phyloP scores from a whole-genome alignment of 2,113 vertebrate species.

The Heloderma charlesbogerti region DNA sequence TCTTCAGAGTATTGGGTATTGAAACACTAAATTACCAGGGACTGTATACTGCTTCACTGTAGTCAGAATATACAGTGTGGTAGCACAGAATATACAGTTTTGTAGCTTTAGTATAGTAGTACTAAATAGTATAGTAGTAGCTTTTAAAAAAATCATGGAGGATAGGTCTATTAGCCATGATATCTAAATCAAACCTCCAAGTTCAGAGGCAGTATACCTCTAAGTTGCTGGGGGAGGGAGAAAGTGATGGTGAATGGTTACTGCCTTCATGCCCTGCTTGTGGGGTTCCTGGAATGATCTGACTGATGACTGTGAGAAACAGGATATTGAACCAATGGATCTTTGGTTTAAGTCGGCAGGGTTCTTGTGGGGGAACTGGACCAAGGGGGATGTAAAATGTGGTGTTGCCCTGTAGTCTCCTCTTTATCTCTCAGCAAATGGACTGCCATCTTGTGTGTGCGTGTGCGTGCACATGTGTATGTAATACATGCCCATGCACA shows the following conservation, averaged over 20 bases:
- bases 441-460: background rate
- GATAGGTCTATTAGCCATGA: background rate
- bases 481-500: background rate
- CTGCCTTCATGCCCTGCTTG: background rate
- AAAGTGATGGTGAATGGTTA: background rate
- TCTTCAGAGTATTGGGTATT: background rate
- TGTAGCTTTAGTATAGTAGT: too few relatives aligned
- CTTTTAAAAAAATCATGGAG: background rate
- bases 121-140: too few relatives aligned
- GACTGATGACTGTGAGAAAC: background rate
- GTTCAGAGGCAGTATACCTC: background rate
- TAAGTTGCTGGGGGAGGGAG: background rate
- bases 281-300: background rate
- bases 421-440: background rate
- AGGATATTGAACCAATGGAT: background rate
- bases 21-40: background rate
- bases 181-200: background rate
- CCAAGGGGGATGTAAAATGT: background rate
- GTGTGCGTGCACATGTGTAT: background rate
- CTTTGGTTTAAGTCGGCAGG: background rate
- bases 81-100: too few relatives aligned
- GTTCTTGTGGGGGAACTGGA: background rate
- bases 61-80: background rate
- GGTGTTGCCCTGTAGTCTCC: background rate
- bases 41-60: background rate